Evolutionary conservation across 2,888 invertebrate genomes (phyloP).

Genomic region (Diaphora mendica): DNA sequence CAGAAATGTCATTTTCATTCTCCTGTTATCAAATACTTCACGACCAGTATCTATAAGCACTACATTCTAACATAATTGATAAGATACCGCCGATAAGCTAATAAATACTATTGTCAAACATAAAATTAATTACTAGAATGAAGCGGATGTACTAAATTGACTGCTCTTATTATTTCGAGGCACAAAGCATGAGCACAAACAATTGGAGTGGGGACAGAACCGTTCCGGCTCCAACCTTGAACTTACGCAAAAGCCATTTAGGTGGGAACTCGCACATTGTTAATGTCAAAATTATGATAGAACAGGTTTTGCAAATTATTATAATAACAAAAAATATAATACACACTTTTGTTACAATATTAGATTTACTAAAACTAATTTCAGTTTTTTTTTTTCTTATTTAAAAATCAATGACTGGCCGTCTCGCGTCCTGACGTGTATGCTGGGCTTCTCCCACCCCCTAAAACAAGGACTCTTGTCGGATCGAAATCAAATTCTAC

Average conservation of each 20-base stretch:
- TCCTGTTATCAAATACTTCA: neutral
- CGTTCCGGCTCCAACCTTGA: conserved; percentile 36
- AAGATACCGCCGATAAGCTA: conserved; percentile 8
- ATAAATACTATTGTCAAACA: conserved; percentile 1
- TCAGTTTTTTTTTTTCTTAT: neutral
- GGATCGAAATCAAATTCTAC: too few species aligned
- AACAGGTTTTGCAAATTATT: conserved; percentile 1
- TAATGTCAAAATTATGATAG: neutral
- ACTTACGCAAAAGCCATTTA: conserved; percentile 23
- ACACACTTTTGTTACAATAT: neutral
- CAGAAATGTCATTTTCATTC: neutral
- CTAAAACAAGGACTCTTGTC: too few species aligned
- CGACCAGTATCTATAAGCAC: neutral
- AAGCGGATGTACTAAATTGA: conserved; percentile 30
- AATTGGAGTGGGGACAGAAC: conserved; percentile 39
- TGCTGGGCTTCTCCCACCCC: too few species aligned
- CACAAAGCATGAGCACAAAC: conserved; percentile 45
- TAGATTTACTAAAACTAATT: neutral
- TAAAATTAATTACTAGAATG: conserved; percentile 27
- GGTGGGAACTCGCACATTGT: conserved; percentile 12
- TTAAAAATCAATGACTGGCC: neutral
- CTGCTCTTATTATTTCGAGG: conserved; percentile 29
- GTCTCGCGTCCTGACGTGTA: neutral
- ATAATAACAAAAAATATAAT: neutral
- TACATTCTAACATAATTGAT: neutral